A percentile compares a stretch with the other conserved stretches of the same genome.
phyloP scores from a whole-genome alignment of 2,888 invertebrate genomes.

The Lasioglossum zephyrum region DNA sequence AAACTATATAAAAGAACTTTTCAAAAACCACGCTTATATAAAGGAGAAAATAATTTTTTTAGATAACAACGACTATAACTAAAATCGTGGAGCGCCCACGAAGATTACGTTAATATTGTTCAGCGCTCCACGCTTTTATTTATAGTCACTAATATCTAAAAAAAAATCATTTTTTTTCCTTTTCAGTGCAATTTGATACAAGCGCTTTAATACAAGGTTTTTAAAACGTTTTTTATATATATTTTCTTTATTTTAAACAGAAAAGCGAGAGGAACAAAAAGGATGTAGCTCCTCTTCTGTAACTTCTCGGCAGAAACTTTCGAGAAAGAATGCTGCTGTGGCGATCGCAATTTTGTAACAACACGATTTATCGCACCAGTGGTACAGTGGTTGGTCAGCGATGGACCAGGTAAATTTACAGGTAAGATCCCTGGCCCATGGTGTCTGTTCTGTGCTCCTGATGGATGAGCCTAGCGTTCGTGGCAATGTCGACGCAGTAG shows the following conservation, averaged over 20 bases:
- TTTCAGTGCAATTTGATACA: too few relatives aligned
- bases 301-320: background rate
- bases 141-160: too few relatives aligned
- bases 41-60: too few relatives aligned
- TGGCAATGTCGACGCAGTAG: conserved; percentile 80
- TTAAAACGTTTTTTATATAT: too few relatives aligned
- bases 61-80: too few relatives aligned
- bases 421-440: background rate
- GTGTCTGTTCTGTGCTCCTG: conserved; percentile 68
- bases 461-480: conserved; percentile 74
- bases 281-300: background rate
- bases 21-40: too few relatives aligned
- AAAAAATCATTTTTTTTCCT: too few relatives aligned
- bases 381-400: background rate
- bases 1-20: too few relatives aligned
- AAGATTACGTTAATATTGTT: too few relatives aligned
- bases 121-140: too few relatives aligned
- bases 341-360: background rate
- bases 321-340: background rate
- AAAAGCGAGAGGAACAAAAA: background rate
- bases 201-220: too few relatives aligned
- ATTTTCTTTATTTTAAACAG: background rate
- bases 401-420: background rate
- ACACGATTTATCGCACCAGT: background rate
- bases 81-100: too few relatives aligned